Percentiles rank a stretch among this genome's conserved stretches.
Evolutionary conservation across 1,140 invertebrate genomes (phyloP).

Genomic region (Venustaconcha ellipsiformis): DNA sequence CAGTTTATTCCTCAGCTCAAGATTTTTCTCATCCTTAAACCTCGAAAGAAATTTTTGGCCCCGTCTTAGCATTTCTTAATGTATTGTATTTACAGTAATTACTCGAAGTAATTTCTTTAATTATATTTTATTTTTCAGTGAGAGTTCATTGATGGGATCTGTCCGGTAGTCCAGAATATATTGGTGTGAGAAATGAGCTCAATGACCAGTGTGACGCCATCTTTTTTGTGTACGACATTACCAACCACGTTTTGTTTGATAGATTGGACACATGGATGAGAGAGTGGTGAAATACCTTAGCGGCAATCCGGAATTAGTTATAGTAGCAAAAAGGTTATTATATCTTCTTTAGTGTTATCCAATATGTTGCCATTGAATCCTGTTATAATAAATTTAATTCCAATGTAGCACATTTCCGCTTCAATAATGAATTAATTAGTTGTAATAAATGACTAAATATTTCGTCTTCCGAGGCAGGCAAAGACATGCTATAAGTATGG

Average conservation of each 20-base stretch:
- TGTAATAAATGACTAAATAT: too few relatives aligned
- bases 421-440: neutral
- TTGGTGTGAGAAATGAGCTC: slow-evolving; percentile 64
- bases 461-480: too few relatives aligned
- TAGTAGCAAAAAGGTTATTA: slow-evolving; percentile 61
- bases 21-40: too few relatives aligned
- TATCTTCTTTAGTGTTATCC: too few relatives aligned
- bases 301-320: slow-evolving; percentile 49
- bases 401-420: neutral
- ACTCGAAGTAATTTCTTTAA: neutral
- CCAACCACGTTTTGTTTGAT: slow-evolving; percentile 58
- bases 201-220: slow-evolving; percentile 61
- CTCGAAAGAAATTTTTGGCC: too few relatives aligned
- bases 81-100: too few relatives aligned
- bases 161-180: slow-evolving; percentile 61
- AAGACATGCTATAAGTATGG: too few relatives aligned
- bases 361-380: too few relatives aligned
- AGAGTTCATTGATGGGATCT: slow-evolving; percentile 66
- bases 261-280: slow-evolving; percentile 58
- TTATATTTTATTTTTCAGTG: slow-evolving; percentile 38
- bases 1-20: too few relatives aligned
- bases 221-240: slow-evolving; percentile 63
- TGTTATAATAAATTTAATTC: neutral
- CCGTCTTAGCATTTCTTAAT: too few relatives aligned
- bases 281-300: slow-evolving; percentile 49